Evolutionary conservation across 1,140 invertebrate genomes (phyloP), one percentile per base, ranked within the genome.

Genomic region (Delia radicum): DNA sequence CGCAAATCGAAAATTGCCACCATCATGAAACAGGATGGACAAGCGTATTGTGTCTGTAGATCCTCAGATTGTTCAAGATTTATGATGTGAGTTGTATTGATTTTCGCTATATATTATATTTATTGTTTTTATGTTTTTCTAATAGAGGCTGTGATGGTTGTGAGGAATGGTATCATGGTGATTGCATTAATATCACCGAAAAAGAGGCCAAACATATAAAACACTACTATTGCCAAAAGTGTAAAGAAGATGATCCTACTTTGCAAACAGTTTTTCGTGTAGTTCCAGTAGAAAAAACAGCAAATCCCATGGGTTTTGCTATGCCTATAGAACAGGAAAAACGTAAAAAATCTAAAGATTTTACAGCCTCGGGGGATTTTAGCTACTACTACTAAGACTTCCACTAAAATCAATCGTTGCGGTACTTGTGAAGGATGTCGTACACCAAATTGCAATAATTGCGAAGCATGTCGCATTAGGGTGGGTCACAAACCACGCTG

Each of bases 81-180:
- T 88, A 99, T 99, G 97, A 98, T 98, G 94, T 96, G 88, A 91
- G 91, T 88, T 74, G 26, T 31, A 3, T 7, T 8, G 6, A 21
- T 2, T 26, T 2, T 3, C 33, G 5, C 5, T 37, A 65, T 63
- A 10, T 76, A 18, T 2, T 13, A 42, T 24, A 3, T 12, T 48
- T 46, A 72, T 46, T 77, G 63, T 65, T 27, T 65, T n/a, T n/a
- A n/a, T n/a, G n/a, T n/a, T n/a, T 77, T 74, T 77, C 6, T 69
- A 87, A 12, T 78, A 94, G 94, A 87, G 95, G 94, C 61, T 99
- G 97, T 89, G 98, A 99, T 87, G 91, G 94, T 31, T 99, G 98
- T 87, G 96, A 99, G 87, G 96, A 98, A 88, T 99, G 98, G 97
- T 99, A 97, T 84, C 98, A 99, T 87, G 97, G 97, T 10, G 96